phyloP scores from a whole-genome alignment of 2,113 vertebrate species.

The Sebastes schlegelii region DNA sequence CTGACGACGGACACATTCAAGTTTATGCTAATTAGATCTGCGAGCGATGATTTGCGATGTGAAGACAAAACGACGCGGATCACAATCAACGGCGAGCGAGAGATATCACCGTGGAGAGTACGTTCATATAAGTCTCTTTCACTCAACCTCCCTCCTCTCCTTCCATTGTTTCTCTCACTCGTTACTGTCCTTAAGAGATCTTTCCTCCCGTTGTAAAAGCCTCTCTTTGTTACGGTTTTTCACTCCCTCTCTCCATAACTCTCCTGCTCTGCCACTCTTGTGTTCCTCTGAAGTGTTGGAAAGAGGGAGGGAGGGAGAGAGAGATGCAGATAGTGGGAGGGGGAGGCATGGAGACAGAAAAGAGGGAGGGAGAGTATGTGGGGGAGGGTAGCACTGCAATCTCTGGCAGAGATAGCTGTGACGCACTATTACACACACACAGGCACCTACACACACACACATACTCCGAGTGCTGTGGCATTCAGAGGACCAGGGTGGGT shows the following conservation, averaged over 20 bases:
- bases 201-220: slow-evolving; percentile 30
- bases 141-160: slow-evolving; percentile 20
- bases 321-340: slow-evolving; percentile 63
- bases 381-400: slow-evolving; percentile 77
- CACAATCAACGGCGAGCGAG: slow-evolving; percentile 8
- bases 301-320: slow-evolving; percentile 42
- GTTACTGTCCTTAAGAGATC: slow-evolving; percentile 49
- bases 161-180: background rate
- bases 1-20: background rate
- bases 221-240: slow-evolving; percentile 35
- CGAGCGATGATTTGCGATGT: slow-evolving; percentile 7
- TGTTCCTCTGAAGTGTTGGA: slow-evolving; percentile 59
- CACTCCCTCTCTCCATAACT: slow-evolving; percentile 23
- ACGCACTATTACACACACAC: slow-evolving; percentile 63
- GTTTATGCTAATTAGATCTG: slow-evolving; percentile 32
- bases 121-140: slow-evolving; percentile 28
- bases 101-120: slow-evolving; percentile 14
- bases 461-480: slow-evolving; percentile 57
- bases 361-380: slow-evolving; percentile 68
- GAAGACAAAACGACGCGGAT: slow-evolving; percentile 11
- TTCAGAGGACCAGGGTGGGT: slow-evolving; percentile 51
- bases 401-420: slow-evolving; percentile 77
- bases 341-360: slow-evolving; percentile 62
- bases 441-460: slow-evolving; percentile 25
- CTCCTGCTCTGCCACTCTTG: slow-evolving; percentile 51